Evolutionary conservation across 2,888 invertebrate genomes (phyloP).

Genomic region (Phengaris arion): DNA sequence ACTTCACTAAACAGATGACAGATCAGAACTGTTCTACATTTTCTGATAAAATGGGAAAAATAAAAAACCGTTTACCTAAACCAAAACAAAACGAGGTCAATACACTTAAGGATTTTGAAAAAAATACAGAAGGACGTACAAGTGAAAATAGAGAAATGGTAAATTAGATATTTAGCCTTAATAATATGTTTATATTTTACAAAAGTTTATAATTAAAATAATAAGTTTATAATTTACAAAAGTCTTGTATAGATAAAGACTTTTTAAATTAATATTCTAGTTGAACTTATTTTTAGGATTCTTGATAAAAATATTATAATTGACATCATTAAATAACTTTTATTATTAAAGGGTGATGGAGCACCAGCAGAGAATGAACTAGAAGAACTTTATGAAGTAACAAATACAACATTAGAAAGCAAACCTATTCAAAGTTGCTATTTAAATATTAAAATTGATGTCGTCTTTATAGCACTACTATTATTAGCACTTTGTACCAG

Average conservation of each 20-base stretch:
- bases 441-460: slow-evolving; percentile 84
- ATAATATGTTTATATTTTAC: too few species aligned
- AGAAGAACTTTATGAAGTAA: slow-evolving; percentile 35
- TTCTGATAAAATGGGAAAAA: slow-evolving; percentile 35
- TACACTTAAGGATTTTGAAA: slow-evolving; percentile 47
- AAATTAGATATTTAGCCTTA: slow-evolving; percentile 39
- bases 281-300: too few species aligned
- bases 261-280: too few species aligned
- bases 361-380: slow-evolving; percentile 46
- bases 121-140: slow-evolving; percentile 48
- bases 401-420: slow-evolving; percentile 37
- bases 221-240: too few species aligned
- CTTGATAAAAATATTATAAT: too few species aligned
- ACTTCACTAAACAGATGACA: neutral
- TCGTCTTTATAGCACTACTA: slow-evolving; percentile 86
- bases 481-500: slow-evolving; percentile 85
- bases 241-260: too few species aligned
- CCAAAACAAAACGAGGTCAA: slow-evolving; percentile 61
- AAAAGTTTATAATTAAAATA: too few species aligned
- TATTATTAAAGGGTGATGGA: slow-evolving; percentile 47
- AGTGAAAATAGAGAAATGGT: slow-evolving; percentile 50
- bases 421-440: slow-evolving; percentile 47
- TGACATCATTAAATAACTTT: neutral
- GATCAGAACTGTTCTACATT: slow-evolving; percentile 19
- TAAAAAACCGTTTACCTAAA: slow-evolving; percentile 50